Base-by-base conservation (phyloP, 2,797 vertebrate species). In the Geotrypetes seraphini region DNA sequence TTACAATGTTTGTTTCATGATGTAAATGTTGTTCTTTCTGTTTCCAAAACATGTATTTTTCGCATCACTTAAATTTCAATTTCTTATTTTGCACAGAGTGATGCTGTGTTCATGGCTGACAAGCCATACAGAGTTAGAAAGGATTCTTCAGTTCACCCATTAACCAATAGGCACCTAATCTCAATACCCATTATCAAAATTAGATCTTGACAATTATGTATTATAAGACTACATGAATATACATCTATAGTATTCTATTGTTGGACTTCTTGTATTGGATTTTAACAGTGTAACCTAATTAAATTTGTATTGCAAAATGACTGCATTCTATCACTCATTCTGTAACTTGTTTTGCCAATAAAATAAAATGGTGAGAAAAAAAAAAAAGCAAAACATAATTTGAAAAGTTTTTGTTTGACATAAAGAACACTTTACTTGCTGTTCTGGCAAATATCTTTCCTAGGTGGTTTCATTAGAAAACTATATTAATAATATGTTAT, bases 251-350 rank as follows among this genome's bases (percentile, higher is more conserved):
- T 50, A 63, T 50, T 10, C 27, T 56, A 71, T 66, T 71, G 70
- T 65, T 66, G 62, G 60, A 43, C 57, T 75, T 66, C 22, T 43
- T 42, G 31, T 53, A 47, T 53, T 61, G 69, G 66, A 69, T 76
- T 78, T 72, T 73, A 79, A 75, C 72, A 73, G 61, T 64, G 68
- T 57, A 60, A 51, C 66, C 71, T 78, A 75, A 75, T 78, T 78
- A 55, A 46, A 54, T 67, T 69, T 65, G 41, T 59, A 68, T 67
- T 34, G 16, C 49, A 47, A 67, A 60, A 51, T 36, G 51, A 55
- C 45, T 28, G 31, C 39, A 68, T 58, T 55, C 54, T 16, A 48
- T 53, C 57, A 45, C 66, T 73, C 69, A 66, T 67, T 67, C 23
- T 56, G 0, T 51, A 73, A 63, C 76, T 78, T 67, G 50, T 60